These are phyloP conservation scores for Agrenia bidenticulata DNA, from an alignment of 2,888 invertebrate species.

Conservation along the genomic window DNA sequence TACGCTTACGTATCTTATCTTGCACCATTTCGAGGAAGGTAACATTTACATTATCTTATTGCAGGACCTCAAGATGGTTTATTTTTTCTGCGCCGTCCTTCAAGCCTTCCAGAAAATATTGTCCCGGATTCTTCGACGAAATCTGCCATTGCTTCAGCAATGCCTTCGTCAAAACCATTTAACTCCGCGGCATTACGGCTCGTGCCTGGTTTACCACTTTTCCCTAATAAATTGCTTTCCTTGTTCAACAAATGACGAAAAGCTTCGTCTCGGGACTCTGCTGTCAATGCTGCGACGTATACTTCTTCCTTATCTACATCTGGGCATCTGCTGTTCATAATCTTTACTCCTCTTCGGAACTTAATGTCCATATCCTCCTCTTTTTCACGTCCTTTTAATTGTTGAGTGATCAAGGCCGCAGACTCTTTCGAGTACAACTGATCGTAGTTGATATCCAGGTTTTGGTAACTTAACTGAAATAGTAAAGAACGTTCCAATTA, in stretches of 20 bases:
- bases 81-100: constrained; percentile 21
- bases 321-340: constrained; percentile 50
- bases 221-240: constrained; percentile 21
- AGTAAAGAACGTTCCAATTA: constrained; percentile 9
- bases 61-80: too few species aligned
- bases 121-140: constrained; percentile 35
- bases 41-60: too few species aligned
- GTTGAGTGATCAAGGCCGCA: constrained; percentile 40
- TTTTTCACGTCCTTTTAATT: constrained; percentile 8
- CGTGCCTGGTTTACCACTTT: not conserved
- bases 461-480: constrained; percentile 50
- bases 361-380: constrained; percentile 38
- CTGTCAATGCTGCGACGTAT: constrained; percentile 39
- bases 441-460: constrained; percentile 51
- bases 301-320: constrained; percentile 51
- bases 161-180: constrained; percentile 17
- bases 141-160: constrained; percentile 28
- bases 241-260: constrained; percentile 40
- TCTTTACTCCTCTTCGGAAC: constrained; percentile 49
- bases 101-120: constrained; percentile 24
- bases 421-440: constrained; percentile 48
- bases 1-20: too few species aligned
- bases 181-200: not conserved
- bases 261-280: constrained; percentile 37
- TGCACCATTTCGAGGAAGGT: too few species aligned